Base-by-base conservation (phyloP, 2,888 invertebrate genomes). In the Gisinianus flammeolus region DNA sequence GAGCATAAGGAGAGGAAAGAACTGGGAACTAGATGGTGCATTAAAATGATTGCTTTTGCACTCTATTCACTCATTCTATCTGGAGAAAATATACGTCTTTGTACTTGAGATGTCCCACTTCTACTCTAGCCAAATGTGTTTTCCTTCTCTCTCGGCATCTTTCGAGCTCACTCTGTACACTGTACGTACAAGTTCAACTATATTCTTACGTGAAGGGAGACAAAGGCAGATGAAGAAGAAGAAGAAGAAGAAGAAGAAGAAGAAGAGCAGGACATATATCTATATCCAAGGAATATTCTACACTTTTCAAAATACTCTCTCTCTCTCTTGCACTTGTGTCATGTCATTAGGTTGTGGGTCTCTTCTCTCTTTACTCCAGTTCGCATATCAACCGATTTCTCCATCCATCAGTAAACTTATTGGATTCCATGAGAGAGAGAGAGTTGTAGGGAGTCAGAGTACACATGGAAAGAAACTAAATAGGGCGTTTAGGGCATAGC, bases 21-120 rank as follows among this genome's bases (percentile, higher is more conserved):
- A 24, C 22, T 24, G 24, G 31, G 31, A 66, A 10, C 31, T 66
- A 66, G 66, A 66, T 26, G n/a, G 62, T 73, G 64, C 73, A 73
- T 73, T 73, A 73, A 73, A 73, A 73, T 73, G 73, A 73, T 73
- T 73, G 73, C 73, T 64, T 73, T 64, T 73, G 73, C 64, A 73
- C 71, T 71, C 58, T 58, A 71, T 71, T 71, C 71, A 58, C 71
- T 71, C 71, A 71, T 71, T 71, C 71, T 71, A 56, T 71, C 31
- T 71, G 71, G 58, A 71, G 71, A 71, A 71, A 71, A 58, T 31
- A 56, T 71, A 44, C 30, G 26, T 26, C 56, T 30, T 71, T 31
- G 54, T 71, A 71, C 71, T 71, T 70, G 26, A 52, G 52, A 28
- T 70, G 70, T 28, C 52, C 70, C 54, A 69, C 68, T 54, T 54